Conservation (phyloP, 2,113 vertebrate genomes). For the Ibidorhyncha struthersii region DNA sequence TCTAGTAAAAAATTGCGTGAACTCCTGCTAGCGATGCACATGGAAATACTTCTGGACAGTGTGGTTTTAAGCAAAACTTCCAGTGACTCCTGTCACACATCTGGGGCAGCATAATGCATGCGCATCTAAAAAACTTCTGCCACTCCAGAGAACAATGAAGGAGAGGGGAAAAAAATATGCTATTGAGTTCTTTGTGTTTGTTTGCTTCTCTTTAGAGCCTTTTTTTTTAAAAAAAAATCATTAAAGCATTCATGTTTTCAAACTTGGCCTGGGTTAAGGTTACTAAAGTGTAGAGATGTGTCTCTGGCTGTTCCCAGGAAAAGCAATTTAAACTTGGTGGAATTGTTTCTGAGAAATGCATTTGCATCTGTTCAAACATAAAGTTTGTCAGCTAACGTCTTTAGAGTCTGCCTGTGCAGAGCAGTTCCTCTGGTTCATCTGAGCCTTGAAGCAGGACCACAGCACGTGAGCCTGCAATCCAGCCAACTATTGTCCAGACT, state of each 20-base stretch:
- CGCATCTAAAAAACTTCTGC: neutral
- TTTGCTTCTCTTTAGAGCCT: neutral
- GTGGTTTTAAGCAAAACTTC: neutral
- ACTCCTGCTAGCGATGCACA: neutral
- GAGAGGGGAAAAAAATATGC: neutral
- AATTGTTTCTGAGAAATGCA: neutral
- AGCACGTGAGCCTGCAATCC: neutral
- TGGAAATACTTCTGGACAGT: neutral
- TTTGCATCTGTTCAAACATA: neutral
- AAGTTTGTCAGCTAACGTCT: neutral
- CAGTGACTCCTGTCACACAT: neutral
- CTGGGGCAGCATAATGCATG: neutral
- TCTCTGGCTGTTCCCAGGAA: neutral
- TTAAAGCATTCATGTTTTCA: neutral
- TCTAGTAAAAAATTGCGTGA: rapidly evolving
- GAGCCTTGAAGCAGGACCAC: neutral
- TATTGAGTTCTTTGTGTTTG: neutral
- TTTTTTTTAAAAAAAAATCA: neutral
- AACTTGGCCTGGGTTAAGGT: neutral
- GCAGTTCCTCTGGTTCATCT: neutral
- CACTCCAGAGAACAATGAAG: neutral
- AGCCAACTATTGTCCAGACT: neutral
- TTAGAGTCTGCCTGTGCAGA: neutral
- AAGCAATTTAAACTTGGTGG: neutral
- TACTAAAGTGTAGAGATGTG: neutral